These are phyloP conservation scores for Gallinago paraguaiae DNA, from an alignment of 2,113 vertebrate genomes.

Conservation along the genomic window DNA sequence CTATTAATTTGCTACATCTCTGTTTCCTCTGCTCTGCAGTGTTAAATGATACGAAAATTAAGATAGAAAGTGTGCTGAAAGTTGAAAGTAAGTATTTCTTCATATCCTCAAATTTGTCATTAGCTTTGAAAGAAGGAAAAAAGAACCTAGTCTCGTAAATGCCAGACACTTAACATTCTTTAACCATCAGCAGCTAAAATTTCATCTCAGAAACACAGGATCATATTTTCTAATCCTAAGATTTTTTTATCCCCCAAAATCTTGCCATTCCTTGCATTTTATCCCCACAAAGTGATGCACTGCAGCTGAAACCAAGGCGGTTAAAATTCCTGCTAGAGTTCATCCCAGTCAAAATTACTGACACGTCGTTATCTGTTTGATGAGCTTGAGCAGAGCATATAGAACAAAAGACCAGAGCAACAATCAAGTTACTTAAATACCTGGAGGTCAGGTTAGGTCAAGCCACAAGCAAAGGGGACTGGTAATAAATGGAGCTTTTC, in stretches of 20 bases:
- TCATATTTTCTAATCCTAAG: not conserved
- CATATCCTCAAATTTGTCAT: not conserved
- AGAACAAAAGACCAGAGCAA: not conserved
- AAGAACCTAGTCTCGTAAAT: not conserved
- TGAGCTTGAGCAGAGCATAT: not conserved
- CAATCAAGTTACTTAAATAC: not conserved
- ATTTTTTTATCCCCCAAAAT: accelerated
- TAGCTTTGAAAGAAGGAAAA: not conserved
- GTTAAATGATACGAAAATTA: not conserved
- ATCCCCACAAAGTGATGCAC: not conserved
- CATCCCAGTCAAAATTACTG: not conserved
- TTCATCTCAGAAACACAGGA: not conserved
- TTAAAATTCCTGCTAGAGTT: not conserved
- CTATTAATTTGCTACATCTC: not conserved
- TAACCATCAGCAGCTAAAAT: not conserved
- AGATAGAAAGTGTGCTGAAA: not conserved
- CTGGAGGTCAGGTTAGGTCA: not conserved
- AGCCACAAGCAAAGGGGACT: not conserved
- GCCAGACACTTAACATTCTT: not conserved
- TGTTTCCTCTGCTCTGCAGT: not conserved
- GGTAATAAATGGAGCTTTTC: not conserved
- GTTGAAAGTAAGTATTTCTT: not conserved
- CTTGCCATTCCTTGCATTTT: not conserved
- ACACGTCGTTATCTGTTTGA: accelerated
- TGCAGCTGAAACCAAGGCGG: not conserved